Evolutionary conservation across 1,140 invertebrate species (phyloP), one percentile per base, ranked within the genome.

Genomic region (Drosophila arizonae): DNA sequence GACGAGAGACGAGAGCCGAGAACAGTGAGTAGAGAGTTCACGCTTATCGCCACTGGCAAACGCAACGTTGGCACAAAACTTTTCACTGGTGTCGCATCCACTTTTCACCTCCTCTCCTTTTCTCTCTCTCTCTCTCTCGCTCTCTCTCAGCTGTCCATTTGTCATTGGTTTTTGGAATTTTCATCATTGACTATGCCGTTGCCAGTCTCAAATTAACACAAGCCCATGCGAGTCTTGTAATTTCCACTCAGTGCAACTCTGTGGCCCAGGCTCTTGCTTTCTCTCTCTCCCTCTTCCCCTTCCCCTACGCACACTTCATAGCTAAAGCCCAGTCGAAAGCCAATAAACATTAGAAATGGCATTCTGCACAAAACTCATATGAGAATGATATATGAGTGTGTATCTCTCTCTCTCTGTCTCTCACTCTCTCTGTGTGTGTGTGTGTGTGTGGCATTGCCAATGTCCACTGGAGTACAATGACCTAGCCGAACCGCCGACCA

Each of bases 321-420:
- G 57, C 71, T 57, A 6, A 24, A 48, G 39, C 30, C 39, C 46
- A 24, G 48, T 17, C 43, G 54, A 69, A 70, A 54, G 76, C 81
- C 81, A 81, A 86, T 87, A 82, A 82, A 79, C 76, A 81, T 87
- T 86, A 73, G 82, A 68, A 81, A 81, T 71, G 79, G 68, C 71
- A 61, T 69, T 71, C 62, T 68, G 77, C 81, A 60, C 81, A 69
- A 62, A 68, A 75, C 77, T 77, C 66, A 79, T 79, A 72, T 55
- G 68, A 73, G 64, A 81, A 78, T 88, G 79, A 87, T 77, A 88
- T 86, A 88, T 86, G 81, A 79, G 62, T 63, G 50, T 76, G 33
- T 63, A 30, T 73, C 36, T 24, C 21, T 24, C 21, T 24, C 21
- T 24, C 3, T 24, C 1, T 24, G 1, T 24, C 21, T 3, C 21